Conservation (phyloP, 2,113 vertebrate species). For the chimpanzee (Pan troglodytes) region DNA sequence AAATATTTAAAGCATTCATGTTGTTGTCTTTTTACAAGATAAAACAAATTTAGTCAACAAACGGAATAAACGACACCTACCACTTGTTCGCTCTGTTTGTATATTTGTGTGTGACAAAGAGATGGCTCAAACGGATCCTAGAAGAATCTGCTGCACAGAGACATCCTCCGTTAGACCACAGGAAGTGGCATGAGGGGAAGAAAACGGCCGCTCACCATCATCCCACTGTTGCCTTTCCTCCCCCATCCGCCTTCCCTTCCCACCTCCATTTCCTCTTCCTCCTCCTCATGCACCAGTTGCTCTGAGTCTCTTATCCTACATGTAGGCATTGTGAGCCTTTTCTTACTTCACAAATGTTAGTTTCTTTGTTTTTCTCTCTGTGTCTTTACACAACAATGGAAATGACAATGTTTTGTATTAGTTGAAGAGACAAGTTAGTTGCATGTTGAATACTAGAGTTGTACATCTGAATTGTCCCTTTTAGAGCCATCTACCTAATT, state of each 20-base stretch:
- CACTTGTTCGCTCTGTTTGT: conserved; percentile 50
- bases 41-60: conserved; percentile 70
- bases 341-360: conserved; percentile 52
- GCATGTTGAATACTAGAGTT: conserved; percentile 21
- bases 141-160: conserved; percentile 57
- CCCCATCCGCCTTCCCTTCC: conserved; percentile 54
- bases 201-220: conserved; percentile 59
- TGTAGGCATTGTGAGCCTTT: conserved; percentile 48
- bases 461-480: conserved; percentile 28
- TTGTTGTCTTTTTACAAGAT: conserved; percentile 70
- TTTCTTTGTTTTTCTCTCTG: conserved; percentile 47
- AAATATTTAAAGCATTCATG: conserved; percentile 45
- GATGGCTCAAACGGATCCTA: conserved; percentile 35
- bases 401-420: conserved; percentile 62
- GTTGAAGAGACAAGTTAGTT: conserved; percentile 57
- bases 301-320: conserved; percentile 46
- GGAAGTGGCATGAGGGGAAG: neutral
- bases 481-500: neutral
- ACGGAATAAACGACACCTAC: conserved; percentile 40
- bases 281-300: conserved; percentile 39
- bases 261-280: neutral
- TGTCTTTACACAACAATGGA: conserved; percentile 62
- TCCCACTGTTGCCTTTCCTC: neutral
- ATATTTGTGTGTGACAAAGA: conserved; percentile 57
- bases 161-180: neutral